Evolutionary conservation across 2,113 vertebrate species (phyloP).

Genomic region (Puffinus mauretanicus): DNA sequence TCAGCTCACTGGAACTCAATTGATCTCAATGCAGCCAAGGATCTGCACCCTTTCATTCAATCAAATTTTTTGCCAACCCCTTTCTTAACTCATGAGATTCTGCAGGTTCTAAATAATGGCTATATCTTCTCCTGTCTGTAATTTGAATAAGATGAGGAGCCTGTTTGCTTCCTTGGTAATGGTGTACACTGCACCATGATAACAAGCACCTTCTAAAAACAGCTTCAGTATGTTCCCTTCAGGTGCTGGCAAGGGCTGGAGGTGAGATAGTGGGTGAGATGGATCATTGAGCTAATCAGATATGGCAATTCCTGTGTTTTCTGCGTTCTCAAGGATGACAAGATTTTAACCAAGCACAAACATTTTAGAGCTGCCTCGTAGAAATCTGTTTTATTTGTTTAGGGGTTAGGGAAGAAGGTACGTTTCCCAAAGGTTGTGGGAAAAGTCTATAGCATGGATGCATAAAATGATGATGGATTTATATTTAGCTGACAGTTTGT

Average conservation of each 20-base stretch:
- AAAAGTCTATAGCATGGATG: not conserved
- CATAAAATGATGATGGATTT: not conserved
- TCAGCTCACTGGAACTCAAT: not conserved
- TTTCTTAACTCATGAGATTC: not conserved
- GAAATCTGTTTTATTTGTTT: slow-evolving; percentile 27
- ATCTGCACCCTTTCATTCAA: not conserved
- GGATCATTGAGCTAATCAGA: slow-evolving; percentile 45
- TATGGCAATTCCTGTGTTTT: slow-evolving; percentile 35
- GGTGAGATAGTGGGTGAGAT: not conserved
- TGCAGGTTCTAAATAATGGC: not conserved
- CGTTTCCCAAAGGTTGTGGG: slow-evolving; percentile 40
- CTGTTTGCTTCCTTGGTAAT: not conserved
- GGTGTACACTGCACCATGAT: not conserved
- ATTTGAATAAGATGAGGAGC: slow-evolving; percentile 11
- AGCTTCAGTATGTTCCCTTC: slow-evolving; percentile 33
- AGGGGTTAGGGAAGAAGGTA: not conserved
- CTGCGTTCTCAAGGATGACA: not conserved
- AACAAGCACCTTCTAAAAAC: slow-evolving; percentile 25
- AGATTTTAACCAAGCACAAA: slow-evolving; percentile 47
- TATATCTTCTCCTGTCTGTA: not conserved
- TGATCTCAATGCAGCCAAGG: not conserved
- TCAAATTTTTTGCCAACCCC: fast-evolving
- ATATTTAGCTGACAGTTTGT: not conserved
- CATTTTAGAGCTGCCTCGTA: slow-evolving; percentile 35
- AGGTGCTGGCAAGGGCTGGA: not conserved